Evolutionary conservation across 2,797 vertebrate species (phyloP).

Genomic region (Paedocypris micromegethes): DNA sequence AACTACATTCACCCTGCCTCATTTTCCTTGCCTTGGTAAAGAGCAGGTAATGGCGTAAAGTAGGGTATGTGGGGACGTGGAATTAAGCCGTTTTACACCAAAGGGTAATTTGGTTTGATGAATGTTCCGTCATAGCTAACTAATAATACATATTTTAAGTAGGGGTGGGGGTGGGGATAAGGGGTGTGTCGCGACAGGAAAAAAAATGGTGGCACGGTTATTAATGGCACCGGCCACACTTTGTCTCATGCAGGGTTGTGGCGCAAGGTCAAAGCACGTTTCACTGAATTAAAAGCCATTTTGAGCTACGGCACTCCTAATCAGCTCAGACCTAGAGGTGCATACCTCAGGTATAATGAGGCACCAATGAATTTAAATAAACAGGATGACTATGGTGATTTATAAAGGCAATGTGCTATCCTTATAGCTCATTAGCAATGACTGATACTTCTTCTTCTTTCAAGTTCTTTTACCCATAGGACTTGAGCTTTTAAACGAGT

Average conservation of each 20-base stretch:
- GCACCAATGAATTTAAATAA: conserved; percentile 99
- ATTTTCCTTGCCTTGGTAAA: conserved; percentile 95
- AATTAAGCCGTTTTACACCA: conserved; percentile 99
- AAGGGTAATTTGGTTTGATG: conserved; percentile 99
- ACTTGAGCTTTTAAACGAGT: conserved; percentile 82
- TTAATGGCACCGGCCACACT: conserved; percentile 95
- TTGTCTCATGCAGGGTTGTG: conserved; percentile 97
- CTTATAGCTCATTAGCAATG: conserved; percentile 99
- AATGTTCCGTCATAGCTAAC: conserved; percentile 91
- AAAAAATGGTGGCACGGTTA: conserved; percentile 89
- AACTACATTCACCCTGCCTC: conserved; percentile 82
- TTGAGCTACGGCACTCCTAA: conserved; percentile 98
- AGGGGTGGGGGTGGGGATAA: conserved; percentile 57
- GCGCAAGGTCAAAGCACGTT: conserved; percentile 98
- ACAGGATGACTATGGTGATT: conserved; percentile 95
- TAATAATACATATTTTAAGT: conserved; percentile 99
- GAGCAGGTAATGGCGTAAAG: conserved; percentile 93
- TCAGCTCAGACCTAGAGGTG: conserved; percentile 99
- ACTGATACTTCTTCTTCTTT: conserved; percentile 91
- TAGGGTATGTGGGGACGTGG: conserved; percentile 85
- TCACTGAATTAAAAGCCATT: conserved; percentile 99
- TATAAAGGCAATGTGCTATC: conserved; percentile 92
- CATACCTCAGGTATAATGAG: conserved; percentile 99
- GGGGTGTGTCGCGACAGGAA: conserved; percentile 69
- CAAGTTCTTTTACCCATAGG: conserved; percentile 84